phyloP scores from a whole-genome alignment of 1,140 invertebrate species.

The Brachionus rotundiformis region DNA sequence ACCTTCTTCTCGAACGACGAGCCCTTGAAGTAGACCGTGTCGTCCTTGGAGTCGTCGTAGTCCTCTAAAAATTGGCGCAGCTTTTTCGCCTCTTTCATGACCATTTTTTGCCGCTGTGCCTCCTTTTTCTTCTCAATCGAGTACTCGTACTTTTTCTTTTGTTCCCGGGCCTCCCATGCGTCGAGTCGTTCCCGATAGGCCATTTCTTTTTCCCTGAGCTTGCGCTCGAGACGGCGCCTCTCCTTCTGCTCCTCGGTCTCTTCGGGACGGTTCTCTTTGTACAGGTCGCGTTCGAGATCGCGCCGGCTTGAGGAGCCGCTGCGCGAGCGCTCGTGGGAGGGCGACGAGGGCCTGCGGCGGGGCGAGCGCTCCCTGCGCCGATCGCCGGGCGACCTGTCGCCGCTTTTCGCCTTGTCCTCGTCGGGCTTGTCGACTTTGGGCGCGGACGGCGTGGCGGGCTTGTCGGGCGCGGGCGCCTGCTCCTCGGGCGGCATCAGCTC shows the following conservation, averaged over 20 bases:
- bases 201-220: constrained; percentile 86
- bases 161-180: constrained; percentile 88
- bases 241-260: constrained; percentile 87
- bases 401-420: background rate
- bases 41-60: constrained; percentile 95
- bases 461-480: background rate
- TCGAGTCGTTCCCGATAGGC: constrained; percentile 79
- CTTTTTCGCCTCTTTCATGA: constrained; percentile 79
- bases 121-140: constrained; percentile 85
- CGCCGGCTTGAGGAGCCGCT: background rate
- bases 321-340: background rate
- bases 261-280: constrained; percentile 59
- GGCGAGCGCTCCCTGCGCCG: background rate
- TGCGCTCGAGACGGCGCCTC: constrained; percentile 82
- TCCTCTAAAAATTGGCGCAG: constrained; percentile 96
- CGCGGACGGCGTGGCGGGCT: background rate
- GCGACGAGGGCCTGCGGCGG: background rate
- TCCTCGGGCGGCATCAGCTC: constrained; percentile 64
- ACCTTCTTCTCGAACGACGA: constrained; percentile 83
- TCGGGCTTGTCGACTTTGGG: background rate
- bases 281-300: background rate
- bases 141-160: constrained; percentile 86
- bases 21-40: constrained; percentile 93
- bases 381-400: background rate
- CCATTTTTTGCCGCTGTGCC: constrained; percentile 77